phyloP scores from a whole-genome alignment of 1,140 invertebrate species.

The Pseudomyrmex pallidus region DNA sequence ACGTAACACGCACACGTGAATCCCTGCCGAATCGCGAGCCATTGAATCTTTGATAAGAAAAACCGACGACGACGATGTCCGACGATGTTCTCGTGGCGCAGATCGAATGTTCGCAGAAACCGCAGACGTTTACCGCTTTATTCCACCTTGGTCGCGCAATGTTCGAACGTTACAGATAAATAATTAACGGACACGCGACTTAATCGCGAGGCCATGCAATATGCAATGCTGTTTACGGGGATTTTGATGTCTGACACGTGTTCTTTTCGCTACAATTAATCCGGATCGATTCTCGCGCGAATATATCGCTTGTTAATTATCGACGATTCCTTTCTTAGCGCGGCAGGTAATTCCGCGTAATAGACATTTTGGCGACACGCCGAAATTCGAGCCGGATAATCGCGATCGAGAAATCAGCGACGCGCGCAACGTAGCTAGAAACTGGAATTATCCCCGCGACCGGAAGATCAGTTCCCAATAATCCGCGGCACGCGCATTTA shows the following conservation, averaged over 20 bases:
- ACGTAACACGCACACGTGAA: slow-evolving; percentile 12
- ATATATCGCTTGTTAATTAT: not conserved
- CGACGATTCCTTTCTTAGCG: not conserved
- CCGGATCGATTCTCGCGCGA: not conserved
- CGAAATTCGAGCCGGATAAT: slow-evolving; percentile 44
- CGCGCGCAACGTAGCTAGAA: slow-evolving; percentile 33
- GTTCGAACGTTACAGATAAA: not conserved
- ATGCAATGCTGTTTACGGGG: not conserved
- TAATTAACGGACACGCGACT: slow-evolving; percentile 45
- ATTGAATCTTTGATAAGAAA: slow-evolving; percentile 58
- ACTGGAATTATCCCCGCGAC: slow-evolving; percentile 71
- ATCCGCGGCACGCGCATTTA: slow-evolving; percentile 78
- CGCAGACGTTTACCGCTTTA: slow-evolving; percentile 50
- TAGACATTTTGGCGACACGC: slow-evolving; percentile 30
- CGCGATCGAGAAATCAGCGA: slow-evolving; percentile 26
- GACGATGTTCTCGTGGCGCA: slow-evolving; percentile 27
- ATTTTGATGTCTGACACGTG: slow-evolving; percentile 2
- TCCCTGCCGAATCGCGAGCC: not conserved
- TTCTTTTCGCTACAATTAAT: not conserved
- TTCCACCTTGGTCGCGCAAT: slow-evolving; percentile 35
- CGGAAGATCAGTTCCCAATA: slow-evolving; percentile 78
- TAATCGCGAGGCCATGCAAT: slow-evolving; percentile 14
- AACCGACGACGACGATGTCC: slow-evolving; percentile 43
- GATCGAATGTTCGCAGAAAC: slow-evolving; percentile 40
- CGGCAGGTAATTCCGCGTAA: not conserved